Conservation (phyloP, 2,888 invertebrate species). For the Cynaeus angustus region DNA sequence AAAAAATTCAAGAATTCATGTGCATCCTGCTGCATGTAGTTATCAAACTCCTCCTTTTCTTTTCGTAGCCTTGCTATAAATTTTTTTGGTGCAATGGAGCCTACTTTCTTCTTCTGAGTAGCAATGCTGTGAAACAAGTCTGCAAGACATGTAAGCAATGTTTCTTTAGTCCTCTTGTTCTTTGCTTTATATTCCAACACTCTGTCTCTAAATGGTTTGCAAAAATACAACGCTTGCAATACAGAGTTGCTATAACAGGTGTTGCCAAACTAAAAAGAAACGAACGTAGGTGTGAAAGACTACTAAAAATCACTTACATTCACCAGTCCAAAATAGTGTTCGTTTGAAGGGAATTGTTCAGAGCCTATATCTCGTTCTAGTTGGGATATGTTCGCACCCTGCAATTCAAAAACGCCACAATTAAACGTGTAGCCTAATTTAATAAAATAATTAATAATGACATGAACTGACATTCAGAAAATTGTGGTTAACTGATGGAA, state of each 20-base stretch:
- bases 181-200: slow-evolving; percentile 98
- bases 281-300: not conserved
- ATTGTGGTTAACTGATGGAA: slow-evolving; percentile 45
- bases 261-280: slow-evolving; percentile 90
- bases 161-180: slow-evolving; percentile 97
- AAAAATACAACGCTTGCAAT: slow-evolving; percentile 99
- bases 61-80: slow-evolving; percentile 98
- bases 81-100: slow-evolving; percentile 99
- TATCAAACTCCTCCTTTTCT: slow-evolving; percentile 99
- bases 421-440: slow-evolving; percentile 45
- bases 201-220: slow-evolving; percentile 98
- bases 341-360: slow-evolving; percentile 98
- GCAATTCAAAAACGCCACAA: slow-evolving; percentile 15
- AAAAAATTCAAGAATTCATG: slow-evolving; percentile 99
- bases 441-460: slow-evolving; percentile 50
- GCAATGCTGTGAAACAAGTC: slow-evolving; percentile 99
- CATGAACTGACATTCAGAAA: slow-evolving; percentile 39
- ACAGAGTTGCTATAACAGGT: slow-evolving; percentile 99
- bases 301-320: slow-evolving; percentile 85
- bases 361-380: slow-evolving; percentile 99
- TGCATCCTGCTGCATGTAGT: slow-evolving; percentile 99
- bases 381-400: slow-evolving; percentile 97
- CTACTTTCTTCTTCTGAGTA: slow-evolving; percentile 99
- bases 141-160: slow-evolving; percentile 96
- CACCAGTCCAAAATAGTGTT: slow-evolving; percentile 99